phyloP scores from a whole-genome alignment of 2,113 vertebrate species.

The Syngnathoides biaculeatus region DNA sequence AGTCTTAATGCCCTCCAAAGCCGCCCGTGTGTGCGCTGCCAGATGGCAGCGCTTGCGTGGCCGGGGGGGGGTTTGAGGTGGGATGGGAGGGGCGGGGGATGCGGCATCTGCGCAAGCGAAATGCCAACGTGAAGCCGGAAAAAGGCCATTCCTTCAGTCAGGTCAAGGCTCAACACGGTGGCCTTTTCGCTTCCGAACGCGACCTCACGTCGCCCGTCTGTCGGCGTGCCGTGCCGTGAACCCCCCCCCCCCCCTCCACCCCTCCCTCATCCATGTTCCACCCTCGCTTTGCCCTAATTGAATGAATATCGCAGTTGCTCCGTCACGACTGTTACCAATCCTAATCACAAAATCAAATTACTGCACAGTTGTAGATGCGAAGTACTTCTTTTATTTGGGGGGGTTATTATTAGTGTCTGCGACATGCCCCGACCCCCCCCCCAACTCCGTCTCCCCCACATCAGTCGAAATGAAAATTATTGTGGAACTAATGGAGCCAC shows the following conservation, averaged over 20 bases:
- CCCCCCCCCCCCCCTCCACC: neutral
- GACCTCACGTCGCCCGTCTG: constrained; percentile 37
- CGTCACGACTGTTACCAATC: constrained; percentile 62
- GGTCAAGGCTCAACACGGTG: constrained; percentile 47
- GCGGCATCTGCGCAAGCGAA: constrained; percentile 62
- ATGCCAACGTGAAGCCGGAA: constrained; percentile 57
- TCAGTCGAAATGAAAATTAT: constrained; percentile 67
- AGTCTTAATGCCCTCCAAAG: constrained; percentile 6
- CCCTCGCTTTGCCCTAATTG: constrained; percentile 56
- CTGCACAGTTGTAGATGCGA: constrained; percentile 61
- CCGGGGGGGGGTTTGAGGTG: too few species aligned
- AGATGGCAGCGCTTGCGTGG: constrained; percentile 51
- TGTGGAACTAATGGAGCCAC: constrained; percentile 70
- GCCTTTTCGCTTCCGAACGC: constrained; percentile 60
- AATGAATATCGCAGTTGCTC: constrained; percentile 58
- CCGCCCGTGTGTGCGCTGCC: constrained; percentile 27
- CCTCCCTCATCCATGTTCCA: too few species aligned
- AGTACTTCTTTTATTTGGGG: constrained; percentile 62
- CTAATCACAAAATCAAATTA: constrained; percentile 75
- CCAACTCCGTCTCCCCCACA: constrained; percentile 36
- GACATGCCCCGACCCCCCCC: constrained; percentile 42
- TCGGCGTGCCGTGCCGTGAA: constrained; percentile 29
- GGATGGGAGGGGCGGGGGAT: constrained; percentile 10
- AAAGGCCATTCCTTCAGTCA: constrained; percentile 60
- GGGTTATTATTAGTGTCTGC: constrained; percentile 53